Evolutionary conservation across 92 coral and sea anemone species (phyloP), one percentile per base, ranked within the genome.

Genomic region (Epizoanthus ramosus): DNA sequence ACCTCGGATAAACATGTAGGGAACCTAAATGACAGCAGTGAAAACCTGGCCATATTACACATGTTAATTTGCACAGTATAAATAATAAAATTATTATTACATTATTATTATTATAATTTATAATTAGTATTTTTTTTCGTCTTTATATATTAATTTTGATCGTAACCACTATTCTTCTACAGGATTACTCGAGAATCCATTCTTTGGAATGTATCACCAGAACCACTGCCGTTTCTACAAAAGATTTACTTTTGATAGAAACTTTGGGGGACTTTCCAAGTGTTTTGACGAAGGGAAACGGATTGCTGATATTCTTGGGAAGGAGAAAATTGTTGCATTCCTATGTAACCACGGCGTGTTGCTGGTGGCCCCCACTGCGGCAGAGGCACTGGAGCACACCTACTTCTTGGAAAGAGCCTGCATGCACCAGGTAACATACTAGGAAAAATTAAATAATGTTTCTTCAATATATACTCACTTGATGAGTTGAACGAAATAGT

Each of bases 361-460:
- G 65, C 10, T 77, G 18, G 56, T 61, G 10, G 82, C 82, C 1
- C 56, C 14, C 15, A 43, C 8, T 77, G 82, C 69, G 15, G 71
- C 82, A 3, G 19, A 60, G 57, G 82, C 70, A 60, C 15, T 77
- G 58, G 82, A 77, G 45, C 57, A 77, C 56, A 61, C 70, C 17
- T 77, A 77, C 25, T 77, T 77, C 70, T 35, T 77, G 82, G 82
- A 77, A 77, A 60, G 82, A 61, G 68, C 82, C 3, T 77, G 82
- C 54, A 77, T 77, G 82, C 82, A 77, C 45, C 82, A 77, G 82
- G 82, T 77, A 77, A 21, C 19, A 6, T 37, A 37, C 43, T 37
- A 37, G 5, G 3, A 6, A 1, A 37, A 37, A 37, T 37, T 37
- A n/a, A n/a, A n/a, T n/a, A 50, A 10, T 43, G 14, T 50, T 50